Conservation (phyloP, 2,113 vertebrate genomes). For the Ifrita kowaldi region DNA sequence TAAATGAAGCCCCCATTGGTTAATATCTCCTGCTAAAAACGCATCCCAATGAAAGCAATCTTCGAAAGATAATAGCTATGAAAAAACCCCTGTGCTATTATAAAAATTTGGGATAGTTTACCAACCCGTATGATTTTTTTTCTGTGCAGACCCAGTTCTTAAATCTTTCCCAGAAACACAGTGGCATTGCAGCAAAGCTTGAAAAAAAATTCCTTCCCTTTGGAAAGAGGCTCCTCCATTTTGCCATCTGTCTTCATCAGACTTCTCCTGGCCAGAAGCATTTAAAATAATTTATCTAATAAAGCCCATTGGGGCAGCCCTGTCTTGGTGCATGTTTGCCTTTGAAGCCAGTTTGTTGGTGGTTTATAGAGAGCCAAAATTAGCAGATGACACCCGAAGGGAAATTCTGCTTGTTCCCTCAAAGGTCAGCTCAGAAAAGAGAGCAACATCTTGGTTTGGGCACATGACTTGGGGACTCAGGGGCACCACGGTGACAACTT, state of each 20-base stretch:
- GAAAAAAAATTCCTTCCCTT: background rate
- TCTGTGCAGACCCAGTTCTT: background rate
- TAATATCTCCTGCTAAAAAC: background rate
- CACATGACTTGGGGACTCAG: background rate
- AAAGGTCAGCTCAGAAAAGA: slow-evolving; percentile 52
- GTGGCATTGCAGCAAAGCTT: background rate
- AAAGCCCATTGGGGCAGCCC: background rate
- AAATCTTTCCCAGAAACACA: background rate
- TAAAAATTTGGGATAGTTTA: background rate
- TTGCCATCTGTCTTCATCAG: slow-evolving; percentile 35
- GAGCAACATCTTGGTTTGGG: background rate
- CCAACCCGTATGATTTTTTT: background rate
- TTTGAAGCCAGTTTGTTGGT: background rate
- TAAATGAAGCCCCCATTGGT: background rate
- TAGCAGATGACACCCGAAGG: slow-evolving; percentile 45
- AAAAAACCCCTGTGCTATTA: fast-evolving
- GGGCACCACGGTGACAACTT: background rate
- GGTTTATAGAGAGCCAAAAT: background rate
- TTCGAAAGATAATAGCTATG: background rate
- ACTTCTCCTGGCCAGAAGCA: background rate
- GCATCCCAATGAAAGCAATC: background rate
- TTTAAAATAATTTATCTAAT: slow-evolving; percentile 20
- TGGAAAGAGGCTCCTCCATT: background rate
- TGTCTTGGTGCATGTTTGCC: background rate
- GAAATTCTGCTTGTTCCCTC: slow-evolving; percentile 25